Percentiles rank a stretch among this genome's conserved stretches.
phyloP scores from a whole-genome alignment of 1,140 invertebrate species.

The Orchestia grillus region DNA sequence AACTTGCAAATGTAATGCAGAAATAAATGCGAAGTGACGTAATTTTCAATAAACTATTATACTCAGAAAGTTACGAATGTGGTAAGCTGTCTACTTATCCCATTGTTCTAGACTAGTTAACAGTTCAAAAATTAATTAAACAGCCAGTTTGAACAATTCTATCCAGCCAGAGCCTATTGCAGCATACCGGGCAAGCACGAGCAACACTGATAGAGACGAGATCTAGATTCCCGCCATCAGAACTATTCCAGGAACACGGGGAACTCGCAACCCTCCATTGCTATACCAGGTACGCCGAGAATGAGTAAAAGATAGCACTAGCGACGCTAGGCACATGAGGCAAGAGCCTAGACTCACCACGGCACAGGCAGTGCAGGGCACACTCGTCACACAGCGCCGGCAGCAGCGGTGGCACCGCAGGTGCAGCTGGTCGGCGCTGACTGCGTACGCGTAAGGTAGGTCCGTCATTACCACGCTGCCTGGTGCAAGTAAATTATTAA shows the following conservation, averaged over 20 bases:
- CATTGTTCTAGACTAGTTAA: not conserved
- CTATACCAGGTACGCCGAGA: not conserved
- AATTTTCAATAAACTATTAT: not conserved
- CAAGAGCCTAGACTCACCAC: slow-evolving; percentile 70
- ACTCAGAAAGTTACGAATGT: not conserved
- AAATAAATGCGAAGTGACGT: not conserved
- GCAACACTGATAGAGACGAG: not conserved
- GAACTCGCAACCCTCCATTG: not conserved
- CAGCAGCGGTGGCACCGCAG: slow-evolving; percentile 75
- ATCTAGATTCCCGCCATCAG: not conserved
- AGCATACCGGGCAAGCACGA: not conserved
- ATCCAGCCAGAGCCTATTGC: not conserved
- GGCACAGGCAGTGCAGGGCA: slow-evolving; percentile 75
- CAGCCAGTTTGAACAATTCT: not conserved
- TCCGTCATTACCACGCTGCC: slow-evolving; percentile 74
- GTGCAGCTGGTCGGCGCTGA: slow-evolving; percentile 71
- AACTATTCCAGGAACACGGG: not conserved
- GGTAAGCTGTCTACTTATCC: not conserved
- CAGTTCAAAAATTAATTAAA: not conserved
- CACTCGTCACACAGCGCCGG: slow-evolving; percentile 69
- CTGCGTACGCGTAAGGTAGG: slow-evolving; percentile 72
- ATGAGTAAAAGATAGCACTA: not conserved
- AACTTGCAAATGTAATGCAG: not conserved
- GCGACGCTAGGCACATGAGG: too few species aligned
- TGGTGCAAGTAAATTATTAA: slow-evolving; percentile 53